Evolutionary conservation across 64 coral and sea anemone genomes (phyloP).

Genomic region (Stylophora pistillata): DNA sequence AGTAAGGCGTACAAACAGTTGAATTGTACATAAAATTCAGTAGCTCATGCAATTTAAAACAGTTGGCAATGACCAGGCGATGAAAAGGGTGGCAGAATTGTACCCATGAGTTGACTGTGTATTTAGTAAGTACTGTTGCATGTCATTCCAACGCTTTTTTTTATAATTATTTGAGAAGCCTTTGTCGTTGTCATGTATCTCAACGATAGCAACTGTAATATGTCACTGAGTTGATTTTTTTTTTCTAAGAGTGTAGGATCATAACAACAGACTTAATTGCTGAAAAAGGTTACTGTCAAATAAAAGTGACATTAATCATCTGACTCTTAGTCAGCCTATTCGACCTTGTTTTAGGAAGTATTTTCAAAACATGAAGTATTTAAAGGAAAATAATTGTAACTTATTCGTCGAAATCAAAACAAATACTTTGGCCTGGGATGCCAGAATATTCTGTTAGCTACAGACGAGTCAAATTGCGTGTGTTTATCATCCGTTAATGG

Average conservation of each 20-base stretch:
- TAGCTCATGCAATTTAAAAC: not conserved
- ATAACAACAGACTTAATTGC: no score
- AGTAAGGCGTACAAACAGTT: not conserved
- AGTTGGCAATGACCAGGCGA: not conserved
- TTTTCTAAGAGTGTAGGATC: no score
- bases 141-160: no score
- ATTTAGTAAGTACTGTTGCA: not conserved
- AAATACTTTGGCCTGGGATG: not conserved
- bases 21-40: not conserved
- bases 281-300: no score
- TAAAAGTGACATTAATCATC: no score
- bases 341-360: not conserved
- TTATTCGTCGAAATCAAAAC: not conserved
- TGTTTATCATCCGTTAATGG: constrained; percentile 14
- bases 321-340: not conserved
- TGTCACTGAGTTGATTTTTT: no score
- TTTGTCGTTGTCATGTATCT: no score
- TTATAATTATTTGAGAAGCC: no score
- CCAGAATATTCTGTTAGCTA: not conserved
- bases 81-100: not conserved
- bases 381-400: not conserved
- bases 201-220: no score
- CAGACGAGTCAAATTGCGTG: not conserved
- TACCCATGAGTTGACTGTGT: not conserved
- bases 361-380: no score